Evolutionary conservation across 2,888 invertebrate genomes (phyloP).

Genomic region (Litoditis marina): DNA sequence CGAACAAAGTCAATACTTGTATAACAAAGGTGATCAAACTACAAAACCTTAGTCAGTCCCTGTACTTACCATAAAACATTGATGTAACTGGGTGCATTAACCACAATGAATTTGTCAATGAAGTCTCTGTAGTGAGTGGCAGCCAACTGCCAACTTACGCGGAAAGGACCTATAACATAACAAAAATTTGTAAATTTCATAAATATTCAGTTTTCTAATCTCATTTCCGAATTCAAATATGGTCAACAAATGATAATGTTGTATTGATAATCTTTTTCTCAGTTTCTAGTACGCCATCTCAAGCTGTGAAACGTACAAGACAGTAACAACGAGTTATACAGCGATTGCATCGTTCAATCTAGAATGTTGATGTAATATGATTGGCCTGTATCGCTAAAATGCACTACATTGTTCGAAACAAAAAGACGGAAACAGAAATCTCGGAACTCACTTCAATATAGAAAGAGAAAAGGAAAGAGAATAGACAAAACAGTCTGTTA

Average conservation of each 20-base stretch:
- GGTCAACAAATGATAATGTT: not conserved
- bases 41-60: slow-evolving; percentile 12
- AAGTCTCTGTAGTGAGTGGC: slow-evolving; percentile 44
- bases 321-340: too few species aligned
- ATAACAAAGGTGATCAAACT: not conserved
- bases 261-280: too few species aligned
- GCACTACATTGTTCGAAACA: not conserved
- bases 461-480: not conserved
- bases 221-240: not conserved
- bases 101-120: slow-evolving; percentile 46
- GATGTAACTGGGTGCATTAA: slow-evolving; percentile 45
- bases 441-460: not conserved
- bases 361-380: too few species aligned
- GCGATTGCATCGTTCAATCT: too few species aligned
- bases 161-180: slow-evolving; percentile 34
- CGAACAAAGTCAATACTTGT: too few species aligned
- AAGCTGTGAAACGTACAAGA: too few species aligned
- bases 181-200: not conserved
- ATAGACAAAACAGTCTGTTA: not conserved
- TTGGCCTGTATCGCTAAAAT: too few species aligned
- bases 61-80: slow-evolving; percentile 33
- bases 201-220: not conserved
- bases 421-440: too few species aligned
- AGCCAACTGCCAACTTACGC: slow-evolving; percentile 45
- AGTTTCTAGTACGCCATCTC: too few species aligned